These are phyloP conservation scores for Aphidius ervi DNA, from an alignment of 1,140 invertebrate genomes.

Conservation along the genomic window DNA sequence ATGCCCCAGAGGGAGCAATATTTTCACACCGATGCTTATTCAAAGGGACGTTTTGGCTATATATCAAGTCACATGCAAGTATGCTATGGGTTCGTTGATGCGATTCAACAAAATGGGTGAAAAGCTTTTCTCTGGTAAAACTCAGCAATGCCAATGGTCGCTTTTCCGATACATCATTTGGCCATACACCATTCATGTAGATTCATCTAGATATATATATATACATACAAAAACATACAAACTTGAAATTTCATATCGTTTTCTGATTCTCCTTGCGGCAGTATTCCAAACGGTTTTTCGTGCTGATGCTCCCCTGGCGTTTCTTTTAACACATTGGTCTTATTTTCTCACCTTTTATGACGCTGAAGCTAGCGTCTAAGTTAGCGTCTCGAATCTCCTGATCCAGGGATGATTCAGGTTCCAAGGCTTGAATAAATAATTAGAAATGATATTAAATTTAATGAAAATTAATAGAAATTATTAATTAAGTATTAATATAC, in stretches of 20 bases:
- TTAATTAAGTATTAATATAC: too few relatives aligned
- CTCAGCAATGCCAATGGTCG: conserved; percentile 24
- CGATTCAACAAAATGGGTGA: background rate
- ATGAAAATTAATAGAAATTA: too few relatives aligned
- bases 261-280: conserved; percentile 7
- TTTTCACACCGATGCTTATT: conserved; percentile 29
- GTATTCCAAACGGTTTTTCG: conserved; percentile 6
- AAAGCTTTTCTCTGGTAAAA: conserved; percentile 3
- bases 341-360: too few relatives aligned
- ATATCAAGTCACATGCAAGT: conserved; percentile 31
- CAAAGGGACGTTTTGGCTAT: conserved; percentile 24
- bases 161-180: conserved; percentile 31
- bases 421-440: too few relatives aligned
- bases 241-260: conserved; percentile 14
- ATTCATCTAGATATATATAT: too few relatives aligned
- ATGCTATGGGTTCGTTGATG: background rate
- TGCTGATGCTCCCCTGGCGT: background rate
- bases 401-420: too few relatives aligned
- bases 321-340: too few relatives aligned
- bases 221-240: too few relatives aligned
- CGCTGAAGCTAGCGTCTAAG: too few relatives aligned
- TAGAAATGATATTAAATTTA: too few relatives aligned
- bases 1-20: conserved; percentile 18
- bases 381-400: too few relatives aligned
- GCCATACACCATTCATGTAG: background rate